Base-by-base conservation (phyloP, 1,140 invertebrate species). In the Danaus melanippus region DNA sequence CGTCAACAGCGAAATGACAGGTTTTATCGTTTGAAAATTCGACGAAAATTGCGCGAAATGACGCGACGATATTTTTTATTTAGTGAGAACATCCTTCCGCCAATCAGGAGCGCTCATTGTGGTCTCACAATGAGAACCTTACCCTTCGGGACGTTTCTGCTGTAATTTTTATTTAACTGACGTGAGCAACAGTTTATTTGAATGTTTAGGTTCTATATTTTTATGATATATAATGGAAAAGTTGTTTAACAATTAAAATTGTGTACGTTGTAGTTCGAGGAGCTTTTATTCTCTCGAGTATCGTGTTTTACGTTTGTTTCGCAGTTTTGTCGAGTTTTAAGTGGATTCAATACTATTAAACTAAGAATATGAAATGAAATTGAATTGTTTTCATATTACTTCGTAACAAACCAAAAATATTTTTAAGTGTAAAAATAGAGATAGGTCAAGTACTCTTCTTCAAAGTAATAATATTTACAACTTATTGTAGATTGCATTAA, bases 11-110 rank as follows among this genome's bases (percentile, higher is more conserved):
- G 71, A 81, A 86, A 86, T 84, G 83, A 86, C 83, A 86, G 83
- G 84, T 86, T 86, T 86, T 86, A 86, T 86, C 81, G 84, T 86
- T 86, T 86, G 84, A 84, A 86, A 86, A 86, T 86, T 84, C 79
- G 76, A 62, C 73, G 79, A 86, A 86, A 86, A 84, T 84, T 84
- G 84, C 66, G 74, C 74, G 75, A 86, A 86, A 86, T 86, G 84
- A 84, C 79, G 79, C 78, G 77, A 76, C 77, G 83, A 83, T 86
- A 86, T 86, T 79, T 86, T 85, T 86, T 86, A 82, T 84, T 86
- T 86, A 82, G 75, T 83, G 81, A 78, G 76, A 79, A 76, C 81
- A 84, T 86, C 84, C 84, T 86, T 86, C 84, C 84, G 83, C 83
- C 83, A 86, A 86, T 86, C 83, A 84, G 74, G 72, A 68, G 73